These are phyloP conservation scores for Endotricha flammealis DNA, from an alignment of 2,888 invertebrate species.

Conservation along the genomic window DNA sequence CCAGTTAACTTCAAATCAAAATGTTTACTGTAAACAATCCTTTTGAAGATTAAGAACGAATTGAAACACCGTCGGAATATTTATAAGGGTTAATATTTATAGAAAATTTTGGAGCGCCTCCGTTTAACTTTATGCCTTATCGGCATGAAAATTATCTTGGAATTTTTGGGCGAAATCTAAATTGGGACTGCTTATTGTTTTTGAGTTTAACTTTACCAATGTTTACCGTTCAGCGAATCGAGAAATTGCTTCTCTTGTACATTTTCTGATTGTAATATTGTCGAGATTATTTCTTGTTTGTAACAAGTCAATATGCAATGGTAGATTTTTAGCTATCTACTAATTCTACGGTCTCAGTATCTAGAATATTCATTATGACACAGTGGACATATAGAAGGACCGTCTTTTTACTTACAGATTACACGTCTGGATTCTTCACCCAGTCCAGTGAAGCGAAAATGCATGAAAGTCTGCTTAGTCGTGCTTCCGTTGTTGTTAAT, in stretches of 20 bases:
- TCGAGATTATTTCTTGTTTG: slow-evolving; percentile 26
- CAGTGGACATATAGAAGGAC: no score
- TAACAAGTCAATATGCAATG: no score
- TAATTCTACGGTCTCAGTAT: no score
- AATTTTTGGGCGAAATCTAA: slow-evolving; percentile 38
- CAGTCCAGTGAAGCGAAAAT: no score
- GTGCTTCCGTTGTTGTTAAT: no score
- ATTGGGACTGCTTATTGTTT: slow-evolving; percentile 52
- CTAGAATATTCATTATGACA: no score
- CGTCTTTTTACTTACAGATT: no score
- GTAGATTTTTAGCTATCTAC: slow-evolving; percentile 16
- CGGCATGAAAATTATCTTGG: slow-evolving; percentile 42
- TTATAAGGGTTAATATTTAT: slow-evolving; percentile 58
- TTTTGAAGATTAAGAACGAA: slow-evolving; percentile 67
- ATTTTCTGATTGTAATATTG: slow-evolving; percentile 32
- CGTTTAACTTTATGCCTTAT: slow-evolving; percentile 33
- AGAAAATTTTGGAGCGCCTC: slow-evolving; percentile 19
- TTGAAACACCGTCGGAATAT: slow-evolving; percentile 59
- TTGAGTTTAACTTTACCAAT: slow-evolving; percentile 45
- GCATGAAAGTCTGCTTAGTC: no score
- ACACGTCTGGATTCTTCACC: no score
- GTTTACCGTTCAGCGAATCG: slow-evolving; percentile 42
- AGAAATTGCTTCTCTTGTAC: slow-evolving; percentile 44
- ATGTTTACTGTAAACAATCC: slow-evolving; percentile 74
- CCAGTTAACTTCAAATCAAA: slow-evolving; percentile 70